Evolutionary conservation across 2,113 vertebrate species (phyloP).

Genomic region (Paralichthys olivaceus): DNA sequence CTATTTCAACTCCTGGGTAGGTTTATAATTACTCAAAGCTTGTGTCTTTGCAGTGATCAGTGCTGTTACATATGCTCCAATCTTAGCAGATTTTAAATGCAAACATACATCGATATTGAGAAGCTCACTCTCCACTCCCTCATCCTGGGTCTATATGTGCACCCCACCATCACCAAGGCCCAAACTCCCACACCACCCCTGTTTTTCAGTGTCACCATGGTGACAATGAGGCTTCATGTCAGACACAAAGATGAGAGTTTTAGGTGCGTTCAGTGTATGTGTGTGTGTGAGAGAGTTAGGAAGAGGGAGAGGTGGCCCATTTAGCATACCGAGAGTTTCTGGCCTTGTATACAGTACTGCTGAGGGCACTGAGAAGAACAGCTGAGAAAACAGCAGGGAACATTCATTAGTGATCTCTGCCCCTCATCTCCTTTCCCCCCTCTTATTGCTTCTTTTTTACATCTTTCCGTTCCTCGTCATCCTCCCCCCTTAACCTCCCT

Average conservation of each 20-base stretch:
- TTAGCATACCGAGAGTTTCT: constrained; percentile 36
- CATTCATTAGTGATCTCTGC: constrained; percentile 59
- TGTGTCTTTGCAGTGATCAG: constrained; percentile 28
- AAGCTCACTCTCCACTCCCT: constrained; percentile 10
- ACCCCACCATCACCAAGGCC: not conserved
- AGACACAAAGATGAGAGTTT: not conserved
- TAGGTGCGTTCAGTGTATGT: not conserved
- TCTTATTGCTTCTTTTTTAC: constrained; percentile 44
- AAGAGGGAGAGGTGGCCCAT: constrained; percentile 27
- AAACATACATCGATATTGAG: not conserved
- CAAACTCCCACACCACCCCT: not conserved
- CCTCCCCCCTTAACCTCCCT: not conserved
- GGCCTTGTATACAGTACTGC: constrained; percentile 19
- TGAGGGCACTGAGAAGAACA: constrained; percentile 49
- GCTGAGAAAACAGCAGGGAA: constrained; percentile 71
- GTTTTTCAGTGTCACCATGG: not conserved
- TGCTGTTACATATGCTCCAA: not conserved
- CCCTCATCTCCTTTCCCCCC: constrained; percentile 21
- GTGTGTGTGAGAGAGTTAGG: constrained; percentile 21
- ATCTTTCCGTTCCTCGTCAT: constrained; percentile 30
- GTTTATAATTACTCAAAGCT: constrained; percentile 32
- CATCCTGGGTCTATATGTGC: constrained; percentile 16
- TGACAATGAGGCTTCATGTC: not conserved
- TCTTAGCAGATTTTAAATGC: constrained; percentile 17
- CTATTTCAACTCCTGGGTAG: constrained; percentile 21